Percentiles rank a stretch among this genome's conserved stretches.
Conservation (phyloP, 2,797 vertebrate genomes). For the Uromys caudimaculatus region DNA sequence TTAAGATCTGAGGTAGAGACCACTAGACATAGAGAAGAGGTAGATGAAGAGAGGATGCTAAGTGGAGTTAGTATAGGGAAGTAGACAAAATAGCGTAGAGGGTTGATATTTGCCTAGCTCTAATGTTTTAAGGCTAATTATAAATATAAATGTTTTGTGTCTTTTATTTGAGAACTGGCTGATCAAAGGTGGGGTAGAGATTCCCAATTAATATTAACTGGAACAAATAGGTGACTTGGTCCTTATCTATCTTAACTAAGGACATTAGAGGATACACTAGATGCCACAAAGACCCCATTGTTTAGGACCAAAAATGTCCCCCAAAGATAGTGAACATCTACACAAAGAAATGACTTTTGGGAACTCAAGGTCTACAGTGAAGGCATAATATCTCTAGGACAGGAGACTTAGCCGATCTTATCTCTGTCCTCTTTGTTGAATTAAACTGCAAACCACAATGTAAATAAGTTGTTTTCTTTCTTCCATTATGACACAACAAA, state of each 20-base stretch:
- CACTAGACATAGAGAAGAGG: no score
- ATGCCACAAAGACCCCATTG: neutral
- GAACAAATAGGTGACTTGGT: rapidly evolving
- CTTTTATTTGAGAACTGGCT: no score
- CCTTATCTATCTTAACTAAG: neutral
- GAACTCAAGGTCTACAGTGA: neutral
- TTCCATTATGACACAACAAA: constrained; percentile 20
- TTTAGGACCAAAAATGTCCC: neutral
- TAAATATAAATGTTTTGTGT: no score
- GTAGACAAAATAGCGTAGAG: no score
- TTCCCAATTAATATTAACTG: no score
- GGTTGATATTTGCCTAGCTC: no score
- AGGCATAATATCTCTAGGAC: neutral
- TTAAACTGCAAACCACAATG: neutral
- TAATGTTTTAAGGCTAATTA: no score
- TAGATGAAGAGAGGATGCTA: no score
- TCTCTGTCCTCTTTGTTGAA: neutral
- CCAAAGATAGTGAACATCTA: neutral
- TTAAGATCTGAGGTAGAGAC: no score
- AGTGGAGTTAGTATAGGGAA: no score
- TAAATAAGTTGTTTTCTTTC: neutral
- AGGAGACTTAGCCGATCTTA: neutral
- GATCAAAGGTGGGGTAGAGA: no score
- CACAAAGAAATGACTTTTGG: neutral
- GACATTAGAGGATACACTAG: neutral